Conservation (phyloP, 2,113 vertebrate species). For the Ptyas mucosa region DNA sequence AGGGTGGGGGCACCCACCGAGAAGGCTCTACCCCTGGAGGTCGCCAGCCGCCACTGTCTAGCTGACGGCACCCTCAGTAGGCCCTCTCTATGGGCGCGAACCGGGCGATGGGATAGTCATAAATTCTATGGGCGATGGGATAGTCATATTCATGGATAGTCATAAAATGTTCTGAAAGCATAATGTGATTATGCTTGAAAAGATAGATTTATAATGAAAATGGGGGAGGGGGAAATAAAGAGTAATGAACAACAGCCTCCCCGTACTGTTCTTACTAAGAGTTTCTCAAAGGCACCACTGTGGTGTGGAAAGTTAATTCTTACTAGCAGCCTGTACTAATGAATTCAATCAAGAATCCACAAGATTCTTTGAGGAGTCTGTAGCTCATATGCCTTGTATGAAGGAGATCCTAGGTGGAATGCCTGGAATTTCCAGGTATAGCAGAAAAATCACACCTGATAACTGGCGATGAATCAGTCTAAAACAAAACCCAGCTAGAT, state of each 20-base stretch:
- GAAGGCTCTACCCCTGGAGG: too few relatives aligned
- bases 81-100: too few relatives aligned
- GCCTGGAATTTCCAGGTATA: not conserved
- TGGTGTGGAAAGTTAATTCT: not conserved
- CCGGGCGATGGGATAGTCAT: too few relatives aligned
- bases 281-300: not conserved
- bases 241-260: not conserved
- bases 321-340: not conserved
- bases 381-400: not conserved
- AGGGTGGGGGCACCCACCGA: too few relatives aligned
- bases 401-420: not conserved
- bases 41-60: too few relatives aligned
- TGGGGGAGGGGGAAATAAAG: not conserved
- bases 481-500: not conserved
- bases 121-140: too few relatives aligned
- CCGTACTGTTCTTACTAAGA: not conserved
- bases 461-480: not conserved
- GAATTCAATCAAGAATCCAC: not conserved
- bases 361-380: not conserved
- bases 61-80: too few relatives aligned
- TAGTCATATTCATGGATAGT: not conserved
- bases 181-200: not conserved
- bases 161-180: not conserved
- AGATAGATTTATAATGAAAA: not conserved
- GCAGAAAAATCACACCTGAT: not conserved